Conservation (phyloP, 1,140 invertebrate species). For the Calephelis nemesis region DNA sequence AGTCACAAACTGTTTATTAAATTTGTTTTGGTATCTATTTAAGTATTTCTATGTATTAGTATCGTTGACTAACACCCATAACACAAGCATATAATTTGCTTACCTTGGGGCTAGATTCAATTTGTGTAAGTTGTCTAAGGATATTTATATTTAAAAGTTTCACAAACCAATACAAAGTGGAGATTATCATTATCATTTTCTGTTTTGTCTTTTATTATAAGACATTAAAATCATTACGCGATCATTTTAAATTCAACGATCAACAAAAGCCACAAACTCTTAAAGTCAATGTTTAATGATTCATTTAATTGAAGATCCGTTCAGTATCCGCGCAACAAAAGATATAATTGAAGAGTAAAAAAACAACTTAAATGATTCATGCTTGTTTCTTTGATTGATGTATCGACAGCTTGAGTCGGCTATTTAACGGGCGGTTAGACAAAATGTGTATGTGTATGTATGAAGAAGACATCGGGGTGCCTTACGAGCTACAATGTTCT, state of each 20-base stretch:
- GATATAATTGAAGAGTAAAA: slow-evolving; percentile 75
- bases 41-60: too few relatives aligned
- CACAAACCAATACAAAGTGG: too few relatives aligned
- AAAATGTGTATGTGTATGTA: slow-evolving; percentile 59
- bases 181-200: too few relatives aligned
- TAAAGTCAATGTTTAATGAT: slow-evolving; percentile 57
- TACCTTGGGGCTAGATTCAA: too few relatives aligned
- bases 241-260: slow-evolving; percentile 9
- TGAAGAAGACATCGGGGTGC: slow-evolving; percentile 56
- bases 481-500: slow-evolving; percentile 47
- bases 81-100: too few relatives aligned
- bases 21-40: too few relatives aligned
- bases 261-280: slow-evolving; percentile 31
- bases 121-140: too few relatives aligned
- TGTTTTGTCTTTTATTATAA: background rate
- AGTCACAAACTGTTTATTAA: too few relatives aligned
- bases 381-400: slow-evolving; percentile 78
- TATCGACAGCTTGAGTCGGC: slow-evolving; percentile 67
- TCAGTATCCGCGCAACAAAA: slow-evolving; percentile 55
- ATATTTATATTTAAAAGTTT: too few relatives aligned
- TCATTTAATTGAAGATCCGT: slow-evolving; percentile 61
- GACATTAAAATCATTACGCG: background rate
- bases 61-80: too few relatives aligned
- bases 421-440: slow-evolving; percentile 76
- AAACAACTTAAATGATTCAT: slow-evolving; percentile 65